A percentile compares a stretch with the other conserved stretches of the same genome.
Evolutionary conservation across 2,888 invertebrate genomes (phyloP).

Genomic region (Euphydryas editha): DNA sequence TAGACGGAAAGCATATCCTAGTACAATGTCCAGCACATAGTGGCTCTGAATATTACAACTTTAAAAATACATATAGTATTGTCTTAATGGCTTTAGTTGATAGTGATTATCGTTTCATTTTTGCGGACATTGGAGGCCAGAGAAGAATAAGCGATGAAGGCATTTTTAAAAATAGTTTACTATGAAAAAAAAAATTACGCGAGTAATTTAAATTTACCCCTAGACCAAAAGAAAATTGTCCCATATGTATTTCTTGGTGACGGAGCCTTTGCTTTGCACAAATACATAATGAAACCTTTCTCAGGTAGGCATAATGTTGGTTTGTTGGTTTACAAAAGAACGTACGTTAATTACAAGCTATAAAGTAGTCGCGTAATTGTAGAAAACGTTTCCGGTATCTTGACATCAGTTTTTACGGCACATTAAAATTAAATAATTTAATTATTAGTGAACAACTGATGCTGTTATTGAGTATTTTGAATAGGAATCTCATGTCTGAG

Average conservation of each 20-base stretch:
- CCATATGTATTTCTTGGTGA: conserved; percentile 38
- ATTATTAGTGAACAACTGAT: too few species aligned
- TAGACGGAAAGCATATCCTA: conserved; percentile 43
- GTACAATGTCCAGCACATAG: conserved; percentile 36
- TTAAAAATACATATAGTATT: conserved; percentile 42
- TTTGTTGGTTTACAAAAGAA: conserved; percentile 20
- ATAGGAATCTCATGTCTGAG: too few species aligned
- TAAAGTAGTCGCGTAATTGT: conserved; percentile 32
- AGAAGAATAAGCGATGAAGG: conserved; percentile 35
- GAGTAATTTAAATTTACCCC: conserved; percentile 12
- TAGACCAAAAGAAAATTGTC: conserved; percentile 10
- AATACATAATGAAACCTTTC: conserved; percentile 26
- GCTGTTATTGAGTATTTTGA: too few species aligned
- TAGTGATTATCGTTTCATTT: conserved; percentile 44
- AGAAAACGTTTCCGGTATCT: conserved; percentile 36
- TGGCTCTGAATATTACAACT: conserved; percentile 32
- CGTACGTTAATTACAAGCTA: conserved; percentile 25
- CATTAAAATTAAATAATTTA: too few species aligned
- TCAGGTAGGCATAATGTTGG: conserved; percentile 20
- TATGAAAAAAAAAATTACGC: conserved; percentile 21
- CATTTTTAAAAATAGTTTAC: conserved; percentile 23
- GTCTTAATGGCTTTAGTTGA: conserved; percentile 46
- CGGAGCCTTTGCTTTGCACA: conserved; percentile 39
- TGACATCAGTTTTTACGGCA: conserved; percentile 18
- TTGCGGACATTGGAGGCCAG: conserved; percentile 42